Evolutionary conservation across 2,888 invertebrate species (phyloP).

Genomic region (Melolontha melolontha): DNA sequence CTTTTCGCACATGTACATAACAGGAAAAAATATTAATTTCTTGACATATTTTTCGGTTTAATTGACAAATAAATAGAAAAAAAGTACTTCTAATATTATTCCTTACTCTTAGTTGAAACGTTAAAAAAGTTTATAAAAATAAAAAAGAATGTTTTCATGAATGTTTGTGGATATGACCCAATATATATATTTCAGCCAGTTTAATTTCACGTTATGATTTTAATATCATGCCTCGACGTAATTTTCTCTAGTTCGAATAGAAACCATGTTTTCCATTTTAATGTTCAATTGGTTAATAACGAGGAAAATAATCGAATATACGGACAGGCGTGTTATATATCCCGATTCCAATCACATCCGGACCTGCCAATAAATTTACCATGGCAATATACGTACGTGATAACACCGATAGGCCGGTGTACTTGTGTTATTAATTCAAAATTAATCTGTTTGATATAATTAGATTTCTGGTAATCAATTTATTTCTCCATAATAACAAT

Average conservation of each 20-base stretch:
- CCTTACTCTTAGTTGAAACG: too few species aligned
- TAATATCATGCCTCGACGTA: conserved; percentile 5
- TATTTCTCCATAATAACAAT: conserved; percentile 31
- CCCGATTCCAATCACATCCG: conserved; percentile 32
- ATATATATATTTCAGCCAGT: not conserved
- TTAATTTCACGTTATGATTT: conserved; percentile 26
- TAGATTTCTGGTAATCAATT: conserved; percentile 33
- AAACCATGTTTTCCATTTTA: conserved; percentile 27
- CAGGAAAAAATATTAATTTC: too few species aligned
- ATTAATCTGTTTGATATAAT: conserved; percentile 36
- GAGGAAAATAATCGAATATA: conserved; percentile 32
- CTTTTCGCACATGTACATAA: too few species aligned
- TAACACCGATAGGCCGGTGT: conserved; percentile 25
- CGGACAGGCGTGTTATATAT: conserved; percentile 21
- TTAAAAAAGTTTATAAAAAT: too few species aligned
- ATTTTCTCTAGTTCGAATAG: conserved; percentile 17
- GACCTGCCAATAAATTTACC: conserved; percentile 26
- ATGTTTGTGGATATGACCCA: too few species aligned
- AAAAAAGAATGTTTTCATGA: too few species aligned
- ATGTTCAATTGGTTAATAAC: conserved; percentile 36
- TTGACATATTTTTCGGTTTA: too few species aligned
- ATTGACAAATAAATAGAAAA: too few species aligned
- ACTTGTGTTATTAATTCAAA: conserved; percentile 33
- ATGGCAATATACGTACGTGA: conserved; percentile 29
- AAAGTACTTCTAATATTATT: too few species aligned